Percentiles rank a stretch among this genome's conserved stretches.
phyloP scores from a whole-genome alignment of 2,888 invertebrate species.

The Eucriotettix oculatus region DNA sequence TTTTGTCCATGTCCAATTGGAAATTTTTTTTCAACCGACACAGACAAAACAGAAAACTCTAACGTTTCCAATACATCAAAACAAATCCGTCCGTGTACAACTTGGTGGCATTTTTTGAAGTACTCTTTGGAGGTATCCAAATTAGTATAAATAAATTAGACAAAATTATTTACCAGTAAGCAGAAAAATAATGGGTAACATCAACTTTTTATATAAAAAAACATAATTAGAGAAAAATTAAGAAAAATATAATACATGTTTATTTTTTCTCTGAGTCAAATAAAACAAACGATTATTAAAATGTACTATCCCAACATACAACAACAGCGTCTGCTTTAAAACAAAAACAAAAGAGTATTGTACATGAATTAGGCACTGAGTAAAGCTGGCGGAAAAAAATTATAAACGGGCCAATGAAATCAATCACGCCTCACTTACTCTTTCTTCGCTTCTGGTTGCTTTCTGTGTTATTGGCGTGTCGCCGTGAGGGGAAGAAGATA shows the following conservation, averaged over 20 bases:
- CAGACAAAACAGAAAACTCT: background rate
- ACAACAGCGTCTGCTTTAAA: background rate
- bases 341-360: slow-evolving; percentile 9
- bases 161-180: too few species aligned
- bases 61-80: background rate
- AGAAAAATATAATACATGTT: background rate
- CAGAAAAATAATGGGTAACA: too few species aligned
- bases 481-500: slow-evolving; percentile 5
- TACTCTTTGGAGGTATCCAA: too few species aligned
- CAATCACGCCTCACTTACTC: slow-evolving; percentile 36
- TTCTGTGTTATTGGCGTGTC: slow-evolving; percentile 20
- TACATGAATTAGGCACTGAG: slow-evolving; percentile 2
- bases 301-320: background rate
- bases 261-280: background rate
- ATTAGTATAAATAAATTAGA: too few species aligned
- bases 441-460: slow-evolving; percentile 49
- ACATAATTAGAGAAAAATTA: background rate
- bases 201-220: background rate
- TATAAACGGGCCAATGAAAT: slow-evolving; percentile 7
- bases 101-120: too few species aligned
- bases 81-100: background rate
- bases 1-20: too few species aligned
- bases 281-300: background rate
- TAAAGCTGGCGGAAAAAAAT: background rate
- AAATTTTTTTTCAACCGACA: too few species aligned